Percentiles rank a stretch among this genome's conserved stretches.
Evolutionary conservation across 2,888 invertebrate genomes (phyloP).

Genomic region (Gari tellinella): DNA sequence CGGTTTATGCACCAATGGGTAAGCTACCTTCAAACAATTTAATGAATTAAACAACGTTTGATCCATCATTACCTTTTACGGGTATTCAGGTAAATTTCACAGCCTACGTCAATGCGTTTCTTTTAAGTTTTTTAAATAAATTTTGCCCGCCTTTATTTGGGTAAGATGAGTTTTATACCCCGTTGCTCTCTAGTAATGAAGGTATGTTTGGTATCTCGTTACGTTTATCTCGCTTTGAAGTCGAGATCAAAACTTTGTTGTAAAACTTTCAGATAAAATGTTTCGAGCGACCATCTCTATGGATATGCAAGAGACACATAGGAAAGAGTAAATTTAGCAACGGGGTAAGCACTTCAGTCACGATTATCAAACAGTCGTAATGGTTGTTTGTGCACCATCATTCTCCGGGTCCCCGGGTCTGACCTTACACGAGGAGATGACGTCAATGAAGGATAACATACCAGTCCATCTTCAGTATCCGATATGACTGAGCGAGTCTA

Average conservation of each 20-base stretch:
- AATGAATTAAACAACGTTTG: too few species aligned
- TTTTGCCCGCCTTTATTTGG: too few species aligned
- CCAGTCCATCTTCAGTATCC: slow-evolving; percentile 3
- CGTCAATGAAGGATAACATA: not conserved
- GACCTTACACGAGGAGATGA: not conserved
- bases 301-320: not conserved
- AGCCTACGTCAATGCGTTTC: too few species aligned
- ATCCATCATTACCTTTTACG: too few species aligned
- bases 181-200: not conserved
- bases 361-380: not conserved
- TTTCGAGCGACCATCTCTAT: too few species aligned
- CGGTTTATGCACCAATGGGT: too few species aligned
- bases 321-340: slow-evolving; percentile 2
- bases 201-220: slow-evolving; percentile 1
- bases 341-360: not conserved
- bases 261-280: too few species aligned
- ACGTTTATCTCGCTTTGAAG: too few species aligned
- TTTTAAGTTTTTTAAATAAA: too few species aligned
- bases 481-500: slow-evolving; percentile 6
- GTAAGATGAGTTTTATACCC: not conserved
- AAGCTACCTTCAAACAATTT: too few species aligned
- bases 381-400: slow-evolving; percentile 8
- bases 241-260: too few species aligned
- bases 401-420: not conserved
- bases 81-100: too few species aligned